Evolutionary conservation across 2,113 vertebrate genomes (phyloP), one percentile per base, ranked within the genome.

Genomic region (Corythornis cristatus): DNA sequence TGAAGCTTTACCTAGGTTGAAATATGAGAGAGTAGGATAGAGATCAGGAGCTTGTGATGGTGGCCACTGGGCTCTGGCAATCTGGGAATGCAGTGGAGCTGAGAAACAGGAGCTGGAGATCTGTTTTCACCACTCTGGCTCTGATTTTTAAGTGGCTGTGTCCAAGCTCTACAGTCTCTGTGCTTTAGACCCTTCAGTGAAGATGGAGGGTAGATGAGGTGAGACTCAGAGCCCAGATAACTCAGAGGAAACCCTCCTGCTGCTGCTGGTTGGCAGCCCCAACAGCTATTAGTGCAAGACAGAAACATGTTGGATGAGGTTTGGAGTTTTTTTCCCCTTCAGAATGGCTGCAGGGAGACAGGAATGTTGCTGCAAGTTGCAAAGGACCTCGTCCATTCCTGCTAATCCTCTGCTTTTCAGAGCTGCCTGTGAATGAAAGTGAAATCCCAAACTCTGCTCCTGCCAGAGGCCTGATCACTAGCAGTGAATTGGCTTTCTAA

Each of bases 381-480:
- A 71, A 67, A 90, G 83, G 72, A 73, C 33, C 58, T 62, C 61
- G 45, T 11, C 46, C 64, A 89, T 66, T 33, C 25, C 57, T 61
- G 66, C 43, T 75, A 83, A 91, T 86, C 42, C 53, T 61, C 9
- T 2, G 11, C 77, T 51, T 91, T 91, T 88, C 77, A 88, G 75
- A 91, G 81, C 65, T 92, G 88, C 83, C 80, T 65, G 37, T 89
- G 64, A 89, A 93, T 60, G 83, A 37, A 75, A 93, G 45, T 1
- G 18, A 90, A 82, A 57, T 82, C 62, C 78, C 33, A 86, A 92
- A 31, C 45, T 83, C 56, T 53, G 8, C 6, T 83, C 46, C 79
- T 95, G 92, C 68, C 82, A 66, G 74, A 72, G 45, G 53, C 64
- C 40, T 17, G 73, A 58, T 60, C 8, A 7, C 83, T 43, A 71